Conservation (phyloP, 2,113 vertebrate species). For the Notiomystis cincta region DNA sequence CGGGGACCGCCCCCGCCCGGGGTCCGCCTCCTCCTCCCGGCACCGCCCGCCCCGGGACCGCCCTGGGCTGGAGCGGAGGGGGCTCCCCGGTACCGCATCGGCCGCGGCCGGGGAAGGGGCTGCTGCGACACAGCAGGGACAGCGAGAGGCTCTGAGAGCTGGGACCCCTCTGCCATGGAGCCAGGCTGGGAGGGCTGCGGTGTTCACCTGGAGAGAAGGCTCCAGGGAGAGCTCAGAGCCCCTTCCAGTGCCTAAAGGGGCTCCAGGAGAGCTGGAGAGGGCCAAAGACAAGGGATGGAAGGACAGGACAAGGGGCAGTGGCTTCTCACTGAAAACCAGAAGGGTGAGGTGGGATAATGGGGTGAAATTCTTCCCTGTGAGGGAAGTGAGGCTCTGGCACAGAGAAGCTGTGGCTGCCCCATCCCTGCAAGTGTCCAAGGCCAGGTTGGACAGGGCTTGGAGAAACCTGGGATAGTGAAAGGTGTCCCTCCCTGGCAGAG, state of each 20-base stretch:
- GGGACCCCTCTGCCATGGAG: not conserved
- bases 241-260: not conserved
- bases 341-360: not conserved
- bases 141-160: not conserved
- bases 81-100: accelerated
- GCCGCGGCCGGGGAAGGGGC: not conserved
- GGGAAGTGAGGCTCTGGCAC: not conserved
- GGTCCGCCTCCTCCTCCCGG: no score
- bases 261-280: not conserved
- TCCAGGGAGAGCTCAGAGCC: not conserved
- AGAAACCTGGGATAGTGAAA: not conserved
- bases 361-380: not conserved
- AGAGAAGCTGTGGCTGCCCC: not conserved
- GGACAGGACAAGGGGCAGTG: not conserved
- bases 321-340: not conserved
- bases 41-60: not conserved
- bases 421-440: not conserved
- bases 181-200: not conserved
- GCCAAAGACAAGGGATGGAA: not conserved
- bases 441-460: not conserved
- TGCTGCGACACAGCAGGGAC: not conserved
- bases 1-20: not conserved
- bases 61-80: not conserved
- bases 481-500: not conserved
- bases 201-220: not conserved